Percentiles rank a stretch among this genome's conserved stretches.
Conservation (phyloP, 1,140 invertebrate species). For the Trichonephila clavipes region DNA sequence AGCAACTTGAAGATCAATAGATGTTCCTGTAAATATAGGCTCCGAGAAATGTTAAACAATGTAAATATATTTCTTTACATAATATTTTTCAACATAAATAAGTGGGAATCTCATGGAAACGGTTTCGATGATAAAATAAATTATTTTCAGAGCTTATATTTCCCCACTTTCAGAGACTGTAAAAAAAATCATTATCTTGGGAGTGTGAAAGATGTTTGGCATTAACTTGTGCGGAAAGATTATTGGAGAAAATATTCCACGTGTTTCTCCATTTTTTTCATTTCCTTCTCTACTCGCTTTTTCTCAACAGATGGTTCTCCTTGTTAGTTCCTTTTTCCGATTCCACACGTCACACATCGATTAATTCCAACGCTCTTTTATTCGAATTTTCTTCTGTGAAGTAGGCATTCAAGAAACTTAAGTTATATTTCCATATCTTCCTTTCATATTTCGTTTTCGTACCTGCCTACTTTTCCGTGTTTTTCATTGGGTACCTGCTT, state of each 20-base stretch:
- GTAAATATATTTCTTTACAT: too few species aligned
- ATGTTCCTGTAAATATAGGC: too few species aligned
- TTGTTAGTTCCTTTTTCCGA: not conserved
- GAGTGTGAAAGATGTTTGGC: constrained; percentile 30
- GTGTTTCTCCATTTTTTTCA: not conserved
- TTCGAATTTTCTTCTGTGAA: constrained; percentile 8
- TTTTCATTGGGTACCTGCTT: too few species aligned
- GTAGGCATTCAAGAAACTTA: not conserved
- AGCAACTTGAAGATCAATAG: too few species aligned
- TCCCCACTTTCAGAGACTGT: not conserved
- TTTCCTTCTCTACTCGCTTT: not conserved
- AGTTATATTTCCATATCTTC: not conserved
- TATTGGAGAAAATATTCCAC: not conserved
- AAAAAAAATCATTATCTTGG: constrained; percentile 39
- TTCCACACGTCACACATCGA: not conserved
- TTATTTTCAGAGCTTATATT: not conserved
- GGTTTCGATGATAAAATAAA: constrained; percentile 2
- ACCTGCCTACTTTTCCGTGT: too few species aligned
- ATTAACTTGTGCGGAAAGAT: constrained; percentile 45
- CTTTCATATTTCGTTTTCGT: not conserved
- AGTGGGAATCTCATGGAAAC: not conserved
- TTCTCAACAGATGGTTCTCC: not conserved
- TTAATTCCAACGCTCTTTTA: not conserved
- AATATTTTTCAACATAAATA: too few species aligned
- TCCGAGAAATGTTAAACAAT: too few species aligned